Base-by-base conservation (phyloP, 2,113 vertebrate species). In the Lichenostomus cassidix region DNA sequence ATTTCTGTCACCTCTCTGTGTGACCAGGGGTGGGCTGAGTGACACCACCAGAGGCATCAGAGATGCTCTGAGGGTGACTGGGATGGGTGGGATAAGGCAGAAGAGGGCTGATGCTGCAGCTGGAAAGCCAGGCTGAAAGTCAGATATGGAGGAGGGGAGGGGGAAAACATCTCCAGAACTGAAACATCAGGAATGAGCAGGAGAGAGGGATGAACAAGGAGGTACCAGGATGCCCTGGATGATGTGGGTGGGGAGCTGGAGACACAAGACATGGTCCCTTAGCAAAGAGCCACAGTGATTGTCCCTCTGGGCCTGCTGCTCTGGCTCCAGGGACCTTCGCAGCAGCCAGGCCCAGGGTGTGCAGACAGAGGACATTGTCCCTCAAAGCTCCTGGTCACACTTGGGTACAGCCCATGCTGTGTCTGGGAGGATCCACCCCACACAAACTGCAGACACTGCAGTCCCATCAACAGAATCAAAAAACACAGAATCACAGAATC, bases 351-450 rank as follows among this genome's bases (percentile, higher is more conserved):
- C 44, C 49, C n/a, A n/a, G 31, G 74, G 22, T 2, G 0, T 56
- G 25, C 41, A 46, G 17, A 25, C 46, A 49, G 19, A 39, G 60
- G 7, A 11, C 29, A 15, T 4, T 9, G 15, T 33, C 29, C 63
- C 29, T 31, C 2, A 5, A 2, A 12, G 7, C 12, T 75, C 20
- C 64, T 33, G 49, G 33, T 52, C 29, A 67, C 3, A 3, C 35
- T 37, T 65, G 67, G 56, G 27, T 3, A 2, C 12, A 16, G 3
- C 37, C 44, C 56, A 10, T 7, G 24, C 25, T 2, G 0, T 13
- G 11, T 3, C 33, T 29, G 37, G 58, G n/a, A 86, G 56, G 35
- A 69, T 7, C 12, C 5, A 2, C 81, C 23, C 18, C 4, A 4
- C 62, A 27, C 47, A 41, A 2, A 0, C 29, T 39, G 16, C 37